These are phyloP conservation scores for Cephalopachus bancanus DNA, from an alignment of 2,797 vertebrate species.

Conservation along the genomic window DNA sequence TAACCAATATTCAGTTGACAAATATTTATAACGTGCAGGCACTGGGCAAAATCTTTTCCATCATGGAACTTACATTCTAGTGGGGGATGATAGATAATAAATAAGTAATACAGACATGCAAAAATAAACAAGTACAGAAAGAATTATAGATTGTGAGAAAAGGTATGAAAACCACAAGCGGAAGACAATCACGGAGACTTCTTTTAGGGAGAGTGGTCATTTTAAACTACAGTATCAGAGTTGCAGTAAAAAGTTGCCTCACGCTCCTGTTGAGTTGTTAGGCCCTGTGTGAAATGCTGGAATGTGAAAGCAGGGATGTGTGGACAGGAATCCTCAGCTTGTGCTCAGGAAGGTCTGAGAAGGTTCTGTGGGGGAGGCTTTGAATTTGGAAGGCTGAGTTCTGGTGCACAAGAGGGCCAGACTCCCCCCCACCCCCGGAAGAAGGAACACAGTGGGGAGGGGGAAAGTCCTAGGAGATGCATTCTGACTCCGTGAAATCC, in stretches of 20 bases:
- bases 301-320: not conserved
- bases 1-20: not conserved
- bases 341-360: not conserved
- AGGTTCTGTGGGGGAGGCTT: not conserved
- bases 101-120: not conserved
- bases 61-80: not conserved
- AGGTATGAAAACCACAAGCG: not conserved
- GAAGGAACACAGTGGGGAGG: not conserved
- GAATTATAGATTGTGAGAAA: not conserved
- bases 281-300: fast-evolving
- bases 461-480: not conserved
- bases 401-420: fast-evolving
- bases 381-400: not conserved
- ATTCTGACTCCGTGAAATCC: not conserved
- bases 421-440: too few species aligned
- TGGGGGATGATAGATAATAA: not conserved
- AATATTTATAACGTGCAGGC: not conserved
- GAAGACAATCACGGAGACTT: not conserved
- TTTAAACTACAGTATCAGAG: not conserved
- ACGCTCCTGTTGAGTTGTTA: not conserved
- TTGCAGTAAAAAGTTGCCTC: fast-evolving
- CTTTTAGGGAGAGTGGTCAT: not conserved
- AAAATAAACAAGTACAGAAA: not conserved
- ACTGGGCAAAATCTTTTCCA: fast-evolving
- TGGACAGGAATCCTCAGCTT: not conserved